A percentile compares a stretch with the other conserved stretches of the same genome.
Conservation (phyloP, 2,113 vertebrate species). For the Illadopsis cleaveri region DNA sequence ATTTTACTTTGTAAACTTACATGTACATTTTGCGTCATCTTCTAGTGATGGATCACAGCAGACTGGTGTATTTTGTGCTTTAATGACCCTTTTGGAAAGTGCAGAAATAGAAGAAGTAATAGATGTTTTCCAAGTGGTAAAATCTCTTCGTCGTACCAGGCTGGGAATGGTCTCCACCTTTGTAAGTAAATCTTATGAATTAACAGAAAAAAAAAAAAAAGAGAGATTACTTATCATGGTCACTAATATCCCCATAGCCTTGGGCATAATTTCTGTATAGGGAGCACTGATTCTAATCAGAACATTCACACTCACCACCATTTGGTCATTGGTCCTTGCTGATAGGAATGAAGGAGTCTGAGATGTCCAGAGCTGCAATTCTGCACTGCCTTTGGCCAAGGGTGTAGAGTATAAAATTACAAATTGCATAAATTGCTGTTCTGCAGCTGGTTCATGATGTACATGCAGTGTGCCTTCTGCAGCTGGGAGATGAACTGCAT, state of each 20-base stretch:
- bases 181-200: constrained; percentile 73
- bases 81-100: constrained; percentile 90
- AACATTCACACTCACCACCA: neutral
- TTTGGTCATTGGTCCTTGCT: neutral
- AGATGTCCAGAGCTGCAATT: neutral
- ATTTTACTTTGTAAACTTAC: neutral
- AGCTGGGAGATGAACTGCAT: neutral
- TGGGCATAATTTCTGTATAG: neutral
- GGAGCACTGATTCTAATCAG: neutral
- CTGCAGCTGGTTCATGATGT: neutral
- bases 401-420: neutral
- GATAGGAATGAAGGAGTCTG: neutral
- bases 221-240: neutral
- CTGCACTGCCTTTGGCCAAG: neutral
- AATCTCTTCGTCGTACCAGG: constrained; percentile 85
- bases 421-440: neutral
- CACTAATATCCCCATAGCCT: neutral
- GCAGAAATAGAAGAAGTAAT: constrained; percentile 87
- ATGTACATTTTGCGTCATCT: neutral
- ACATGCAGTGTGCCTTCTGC: neutral
- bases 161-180: constrained; percentile 77
- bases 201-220: neutral
- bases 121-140: constrained; percentile 92
- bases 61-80: constrained; percentile 87
- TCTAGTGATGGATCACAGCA: constrained; percentile 87